phyloP scores from a whole-genome alignment of 1,140 invertebrate genomes.

The Scaptomyza montana region DNA sequence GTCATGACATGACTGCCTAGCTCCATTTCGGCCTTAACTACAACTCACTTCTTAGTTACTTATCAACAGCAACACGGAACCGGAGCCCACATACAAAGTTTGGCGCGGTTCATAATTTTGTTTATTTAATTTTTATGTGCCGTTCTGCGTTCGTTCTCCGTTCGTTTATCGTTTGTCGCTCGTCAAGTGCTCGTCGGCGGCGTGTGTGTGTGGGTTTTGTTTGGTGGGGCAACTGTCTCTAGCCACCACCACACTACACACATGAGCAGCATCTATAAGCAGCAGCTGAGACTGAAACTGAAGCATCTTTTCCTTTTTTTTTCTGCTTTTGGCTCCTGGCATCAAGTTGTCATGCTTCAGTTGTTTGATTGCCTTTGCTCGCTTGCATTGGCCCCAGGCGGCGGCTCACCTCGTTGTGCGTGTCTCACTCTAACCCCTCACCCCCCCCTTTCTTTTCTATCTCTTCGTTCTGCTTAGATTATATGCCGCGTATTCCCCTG shows the following conservation, averaged over 20 bases:
- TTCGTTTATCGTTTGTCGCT: slow-evolving; percentile 37
- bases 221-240: background rate
- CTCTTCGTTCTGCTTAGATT: slow-evolving; percentile 36
- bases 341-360: slow-evolving; percentile 81
- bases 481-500: slow-evolving; percentile 57
- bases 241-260: slow-evolving; percentile 12
- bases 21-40: slow-evolving; percentile 32
- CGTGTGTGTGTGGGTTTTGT: slow-evolving; percentile 20
- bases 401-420: slow-evolving; percentile 44
- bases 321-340: slow-evolving; percentile 61
- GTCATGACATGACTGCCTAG: background rate
- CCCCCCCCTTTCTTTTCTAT: background rate
- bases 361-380: slow-evolving; percentile 80
- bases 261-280: slow-evolving; percentile 31
- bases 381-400: slow-evolving; percentile 70
- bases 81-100: slow-evolving; percentile 51
- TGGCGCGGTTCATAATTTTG: slow-evolving; percentile 74
- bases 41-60: slow-evolving; percentile 53
- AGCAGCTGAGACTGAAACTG: slow-evolving; percentile 16
- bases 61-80: slow-evolving; percentile 38
- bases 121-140: slow-evolving; percentile 82
- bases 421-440: background rate
- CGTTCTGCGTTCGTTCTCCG: slow-evolving; percentile 60
- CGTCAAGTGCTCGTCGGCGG: slow-evolving; percentile 34
- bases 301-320: slow-evolving; percentile 33